Percentiles rank a stretch among this genome's conserved stretches.
Conservation (phyloP, 1,140 invertebrate genomes). For the Plectrocnemia conspersa region DNA sequence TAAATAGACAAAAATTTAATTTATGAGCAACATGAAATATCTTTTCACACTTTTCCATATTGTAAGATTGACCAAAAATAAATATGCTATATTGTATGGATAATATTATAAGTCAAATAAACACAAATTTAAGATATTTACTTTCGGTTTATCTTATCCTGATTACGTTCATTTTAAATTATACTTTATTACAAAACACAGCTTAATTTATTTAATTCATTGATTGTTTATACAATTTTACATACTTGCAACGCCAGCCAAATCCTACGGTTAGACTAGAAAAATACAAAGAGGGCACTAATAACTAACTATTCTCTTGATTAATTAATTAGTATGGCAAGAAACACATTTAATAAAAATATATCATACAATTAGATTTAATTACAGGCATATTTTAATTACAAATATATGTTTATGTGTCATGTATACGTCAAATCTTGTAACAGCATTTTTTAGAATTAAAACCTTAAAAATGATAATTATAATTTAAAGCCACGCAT, state of each 20-base stretch:
- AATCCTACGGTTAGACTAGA: slow-evolving; percentile 65
- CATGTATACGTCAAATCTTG: too few species aligned
- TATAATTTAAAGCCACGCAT: too few species aligned
- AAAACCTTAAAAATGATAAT: too few species aligned
- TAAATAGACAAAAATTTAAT: slow-evolving; percentile 34
- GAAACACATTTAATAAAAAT: too few species aligned
- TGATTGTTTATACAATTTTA: slow-evolving; percentile 34
- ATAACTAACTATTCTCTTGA: too few species aligned
- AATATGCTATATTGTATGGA: not conserved
- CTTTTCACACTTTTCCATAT: slow-evolving; percentile 7
- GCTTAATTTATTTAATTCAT: not conserved
- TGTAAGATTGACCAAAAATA: not conserved
- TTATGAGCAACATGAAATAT: slow-evolving; percentile 21
- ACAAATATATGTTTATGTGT: too few species aligned
- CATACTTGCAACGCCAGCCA: slow-evolving; percentile 72
- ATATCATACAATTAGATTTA: too few species aligned
- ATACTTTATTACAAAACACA: not conserved
- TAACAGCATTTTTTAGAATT: too few species aligned
- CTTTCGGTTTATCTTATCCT: not conserved
- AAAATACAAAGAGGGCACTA: slow-evolving; percentile 27
- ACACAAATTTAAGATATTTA: slow-evolving; percentile 1
- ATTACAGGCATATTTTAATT: too few species aligned
- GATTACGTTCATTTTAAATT: not conserved
- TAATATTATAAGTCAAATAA: slow-evolving; percentile 2
- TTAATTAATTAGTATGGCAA: too few species aligned